phyloP scores from a whole-genome alignment of 64 coral and sea anemone species.

The Hydrozoanthus tunicans region DNA sequence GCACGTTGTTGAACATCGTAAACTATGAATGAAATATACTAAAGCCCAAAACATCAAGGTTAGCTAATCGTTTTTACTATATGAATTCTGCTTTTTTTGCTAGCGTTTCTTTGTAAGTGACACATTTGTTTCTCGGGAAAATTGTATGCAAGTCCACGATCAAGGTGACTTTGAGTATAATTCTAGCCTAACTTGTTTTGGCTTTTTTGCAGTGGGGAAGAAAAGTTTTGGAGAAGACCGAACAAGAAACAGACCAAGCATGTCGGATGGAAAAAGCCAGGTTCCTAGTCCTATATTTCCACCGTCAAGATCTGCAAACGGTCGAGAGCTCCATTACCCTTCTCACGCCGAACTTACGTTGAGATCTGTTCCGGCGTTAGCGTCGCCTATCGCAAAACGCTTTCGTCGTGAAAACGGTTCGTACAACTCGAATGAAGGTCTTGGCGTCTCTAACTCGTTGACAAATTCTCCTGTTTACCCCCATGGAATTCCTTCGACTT shows the following conservation, averaged over 20 bases:
- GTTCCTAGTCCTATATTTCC: conserved; percentile 6
- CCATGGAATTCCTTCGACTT: conserved; percentile 65
- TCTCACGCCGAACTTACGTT: conserved; percentile 28
- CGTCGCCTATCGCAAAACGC: conserved; percentile 64
- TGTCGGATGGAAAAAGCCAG: conserved; percentile 60
- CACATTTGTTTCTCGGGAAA: neutral
- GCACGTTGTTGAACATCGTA: conserved; percentile 37
- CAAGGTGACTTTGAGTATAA: neutral
- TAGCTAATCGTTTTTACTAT: neutral
- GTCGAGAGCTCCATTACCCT: conserved; percentile 16
- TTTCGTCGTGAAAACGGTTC: conserved; percentile 65
- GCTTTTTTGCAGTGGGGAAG: conserved; percentile 44
- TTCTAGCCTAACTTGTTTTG: neutral
- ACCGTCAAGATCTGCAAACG: conserved; percentile 12
- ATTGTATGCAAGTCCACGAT: neutral
- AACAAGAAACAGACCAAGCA: neutral
- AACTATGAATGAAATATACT: conserved; percentile 53
- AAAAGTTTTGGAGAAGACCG: conserved; percentile 24
- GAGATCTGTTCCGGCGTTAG: conserved; percentile 4
- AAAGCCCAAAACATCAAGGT: conserved; percentile 24
- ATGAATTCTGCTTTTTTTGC: neutral
- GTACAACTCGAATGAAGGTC: conserved; percentile 68
- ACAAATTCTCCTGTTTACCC: conserved; percentile 68
- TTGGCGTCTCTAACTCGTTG: conserved; percentile 43
- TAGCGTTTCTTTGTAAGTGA: neutral